These are phyloP conservation scores for Noctuana brunneofusca DNA, from an alignment of 2,888 invertebrate species.

Conservation along the genomic window DNA sequence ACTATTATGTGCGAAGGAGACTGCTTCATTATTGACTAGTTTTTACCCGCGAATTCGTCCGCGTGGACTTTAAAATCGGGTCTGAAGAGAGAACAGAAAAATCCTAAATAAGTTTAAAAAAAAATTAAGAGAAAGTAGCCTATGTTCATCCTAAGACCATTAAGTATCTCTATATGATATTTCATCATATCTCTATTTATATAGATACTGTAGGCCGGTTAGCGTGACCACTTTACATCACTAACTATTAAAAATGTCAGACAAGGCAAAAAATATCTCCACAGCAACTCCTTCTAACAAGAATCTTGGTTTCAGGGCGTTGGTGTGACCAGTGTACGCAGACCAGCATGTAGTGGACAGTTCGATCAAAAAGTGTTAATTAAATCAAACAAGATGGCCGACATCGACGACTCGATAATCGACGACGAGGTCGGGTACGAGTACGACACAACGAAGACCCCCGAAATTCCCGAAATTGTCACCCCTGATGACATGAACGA, in stretches of 20 bases:
- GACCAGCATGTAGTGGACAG: slow-evolving; percentile 74
- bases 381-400: slow-evolving; percentile 59
- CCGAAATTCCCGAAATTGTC: slow-evolving; percentile 77
- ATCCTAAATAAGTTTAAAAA: too few relatives aligned
- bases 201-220: background rate
- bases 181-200: too few relatives aligned
- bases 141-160: too few relatives aligned
- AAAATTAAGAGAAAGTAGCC: too few relatives aligned
- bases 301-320: slow-evolving; percentile 63
- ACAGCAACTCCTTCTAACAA: slow-evolving; percentile 1
- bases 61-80: too few relatives aligned
- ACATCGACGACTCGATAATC: slow-evolving; percentile 62
- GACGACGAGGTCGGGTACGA: slow-evolving; percentile 71
- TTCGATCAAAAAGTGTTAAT: slow-evolving; percentile 45
- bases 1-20: background rate
- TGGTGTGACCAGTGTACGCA: slow-evolving; percentile 56
- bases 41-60: too few relatives aligned
- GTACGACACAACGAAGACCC: slow-evolving; percentile 68
- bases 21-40: background rate
- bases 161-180: too few relatives aligned
- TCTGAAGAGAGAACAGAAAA: too few relatives aligned
- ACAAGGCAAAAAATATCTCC: background rate
- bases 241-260: background rate
- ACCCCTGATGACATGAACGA: slow-evolving; percentile 77
- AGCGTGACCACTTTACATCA: background rate